Evolutionary conservation across 92 coral and sea anemone genomes (phyloP).

Genomic region (Anthopleura xanthogrammica): DNA sequence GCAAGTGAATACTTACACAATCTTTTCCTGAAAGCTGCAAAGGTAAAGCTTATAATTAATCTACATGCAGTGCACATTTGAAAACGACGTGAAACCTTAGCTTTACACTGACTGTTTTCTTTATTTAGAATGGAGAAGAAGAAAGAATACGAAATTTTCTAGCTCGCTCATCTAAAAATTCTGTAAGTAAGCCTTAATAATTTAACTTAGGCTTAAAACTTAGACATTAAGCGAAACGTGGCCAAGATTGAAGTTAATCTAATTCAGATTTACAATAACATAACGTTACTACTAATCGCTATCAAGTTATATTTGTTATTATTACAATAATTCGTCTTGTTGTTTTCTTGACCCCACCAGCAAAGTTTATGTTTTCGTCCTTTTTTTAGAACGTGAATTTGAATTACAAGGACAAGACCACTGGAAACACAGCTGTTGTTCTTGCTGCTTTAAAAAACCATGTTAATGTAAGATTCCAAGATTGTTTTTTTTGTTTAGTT

Average conservation of each 20-base stretch:
- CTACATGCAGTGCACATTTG: not conserved
- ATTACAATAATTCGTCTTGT: not conserved
- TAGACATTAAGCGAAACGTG: too few relatives aligned
- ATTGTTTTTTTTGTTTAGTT: not conserved
- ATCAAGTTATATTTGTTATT: not conserved
- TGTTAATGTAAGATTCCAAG: constrained; percentile 19
- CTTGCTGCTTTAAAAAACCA: constrained; percentile 65
- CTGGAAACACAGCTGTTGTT: constrained; percentile 72
- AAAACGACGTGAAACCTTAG: not conserved
- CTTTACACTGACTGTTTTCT: not conserved
- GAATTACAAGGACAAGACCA: constrained; percentile 65
- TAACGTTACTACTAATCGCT: not conserved
- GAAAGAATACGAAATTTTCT: constrained; percentile 78
- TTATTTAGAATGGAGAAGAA: constrained; percentile 69
- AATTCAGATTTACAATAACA: not conserved
- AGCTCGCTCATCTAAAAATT: constrained; percentile 64
- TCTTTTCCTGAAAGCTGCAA: constrained; percentile 71
- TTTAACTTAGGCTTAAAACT: not conserved
- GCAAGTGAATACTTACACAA: constrained; percentile 68
- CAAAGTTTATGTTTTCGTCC: not conserved
- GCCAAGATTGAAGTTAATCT: too few relatives aligned
- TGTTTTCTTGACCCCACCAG: not conserved
- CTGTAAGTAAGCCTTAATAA: constrained; percentile 35
- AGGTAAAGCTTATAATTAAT: constrained; percentile 32
- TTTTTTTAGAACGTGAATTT: constrained; percentile 64